These are phyloP conservation scores for Leucania comma DNA, from an alignment of 2,888 invertebrate species.

Conservation along the genomic window DNA sequence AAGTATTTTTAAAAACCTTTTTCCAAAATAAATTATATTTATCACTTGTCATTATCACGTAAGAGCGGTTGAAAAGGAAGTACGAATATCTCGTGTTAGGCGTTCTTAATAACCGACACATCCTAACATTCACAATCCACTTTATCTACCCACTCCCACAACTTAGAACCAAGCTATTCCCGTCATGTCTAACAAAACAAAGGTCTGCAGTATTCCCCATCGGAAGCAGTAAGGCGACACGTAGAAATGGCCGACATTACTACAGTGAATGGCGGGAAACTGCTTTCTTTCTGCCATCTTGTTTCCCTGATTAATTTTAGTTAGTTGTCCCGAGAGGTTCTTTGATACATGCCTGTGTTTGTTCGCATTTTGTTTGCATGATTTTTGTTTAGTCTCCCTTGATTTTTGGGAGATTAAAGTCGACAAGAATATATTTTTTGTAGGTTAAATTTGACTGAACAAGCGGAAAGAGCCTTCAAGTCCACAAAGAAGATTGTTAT, in stretches of 20 bases:
- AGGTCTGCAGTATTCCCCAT: conserved; percentile 47
- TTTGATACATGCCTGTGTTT: conserved; percentile 29
- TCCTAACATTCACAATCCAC: background rate
- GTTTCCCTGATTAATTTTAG: conserved; percentile 60
- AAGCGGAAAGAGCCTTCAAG: too few relatives aligned
- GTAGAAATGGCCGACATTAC: conserved; percentile 57
- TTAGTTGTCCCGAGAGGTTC: conserved; percentile 46
- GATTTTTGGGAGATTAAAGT: background rate
- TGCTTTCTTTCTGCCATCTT: conserved; percentile 56
- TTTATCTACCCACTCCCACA: background rate
- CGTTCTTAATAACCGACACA: background rate
- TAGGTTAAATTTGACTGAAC: too few relatives aligned
- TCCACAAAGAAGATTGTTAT: too few relatives aligned
- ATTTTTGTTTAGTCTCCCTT: conserved; percentile 2
- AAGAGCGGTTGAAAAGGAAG: too few relatives aligned
- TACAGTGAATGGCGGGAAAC: conserved; percentile 50
- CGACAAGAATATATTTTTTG: too few relatives aligned
- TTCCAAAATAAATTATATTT: too few relatives aligned
- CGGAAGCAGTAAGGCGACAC: conserved; percentile 55
- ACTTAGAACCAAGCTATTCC: background rate
- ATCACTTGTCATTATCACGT: too few relatives aligned
- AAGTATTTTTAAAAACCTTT: too few relatives aligned
- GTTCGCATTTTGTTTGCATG: conserved; percentile 28
- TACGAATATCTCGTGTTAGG: too few relatives aligned
- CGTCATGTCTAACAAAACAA: conserved; percentile 44